Conservation (phyloP, 2,888 invertebrate species). For the Drosophila algonquin region DNA sequence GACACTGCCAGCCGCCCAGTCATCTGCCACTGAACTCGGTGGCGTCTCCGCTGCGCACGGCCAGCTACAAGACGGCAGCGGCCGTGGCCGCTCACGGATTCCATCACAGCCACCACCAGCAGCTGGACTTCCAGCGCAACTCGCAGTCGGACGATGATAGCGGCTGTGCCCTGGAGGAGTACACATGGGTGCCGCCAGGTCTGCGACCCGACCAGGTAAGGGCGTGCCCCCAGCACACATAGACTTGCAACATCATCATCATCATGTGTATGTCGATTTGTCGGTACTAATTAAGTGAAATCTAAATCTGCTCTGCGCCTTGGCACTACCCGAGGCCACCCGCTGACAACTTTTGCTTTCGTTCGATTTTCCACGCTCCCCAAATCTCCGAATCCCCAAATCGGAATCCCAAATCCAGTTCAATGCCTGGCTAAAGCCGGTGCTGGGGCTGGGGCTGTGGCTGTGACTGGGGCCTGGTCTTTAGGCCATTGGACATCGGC, state of each 20-base stretch:
- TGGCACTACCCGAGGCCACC: conserved; percentile 44
- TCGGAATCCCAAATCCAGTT: conserved; percentile 54
- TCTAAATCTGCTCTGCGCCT: conserved; percentile 45
- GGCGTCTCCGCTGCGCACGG: conserved; percentile 80
- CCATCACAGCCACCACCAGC: conserved; percentile 83
- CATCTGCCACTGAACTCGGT: conserved; percentile 81
- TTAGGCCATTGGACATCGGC: conserved; percentile 11
- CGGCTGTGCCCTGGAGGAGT: conserved; percentile 98
- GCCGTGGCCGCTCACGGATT: conserved; percentile 63
- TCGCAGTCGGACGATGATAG: conserved; percentile 98
- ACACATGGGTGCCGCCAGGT: conserved; percentile 99
- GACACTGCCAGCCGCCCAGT: conserved; percentile 79
- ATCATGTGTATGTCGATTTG: conserved; percentile 61
- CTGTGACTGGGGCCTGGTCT: not conserved
- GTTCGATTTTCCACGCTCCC: conserved; percentile 43
- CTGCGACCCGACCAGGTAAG: conserved; percentile 97
- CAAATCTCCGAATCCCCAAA: conserved; percentile 16
- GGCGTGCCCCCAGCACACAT: conserved; percentile 1
- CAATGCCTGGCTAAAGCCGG: conserved; percentile 44
- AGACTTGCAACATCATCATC: conserved; percentile 1
- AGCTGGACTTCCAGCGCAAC: conserved; percentile 90
- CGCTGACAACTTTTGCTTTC: conserved; percentile 54
- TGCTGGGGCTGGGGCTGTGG: not conserved
- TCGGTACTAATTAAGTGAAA: conserved; percentile 67
- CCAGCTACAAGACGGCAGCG: conserved; percentile 79